Evolutionary conservation across 2,113 vertebrate genomes (phyloP).

Genomic region (Fulmarus glacialis): DNA sequence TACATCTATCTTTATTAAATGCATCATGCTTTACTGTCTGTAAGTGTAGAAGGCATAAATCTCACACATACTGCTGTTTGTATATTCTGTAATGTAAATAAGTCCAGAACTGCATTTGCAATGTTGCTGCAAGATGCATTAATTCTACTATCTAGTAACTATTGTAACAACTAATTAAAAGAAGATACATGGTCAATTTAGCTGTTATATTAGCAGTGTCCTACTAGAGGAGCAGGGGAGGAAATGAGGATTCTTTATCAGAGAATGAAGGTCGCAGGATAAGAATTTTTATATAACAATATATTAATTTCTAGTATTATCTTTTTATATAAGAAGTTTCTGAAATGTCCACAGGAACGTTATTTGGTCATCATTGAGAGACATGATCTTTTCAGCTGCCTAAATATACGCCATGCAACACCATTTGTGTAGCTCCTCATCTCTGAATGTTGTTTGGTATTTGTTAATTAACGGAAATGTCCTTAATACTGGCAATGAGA

Average conservation of each 20-base stretch:
- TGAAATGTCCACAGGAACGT: neutral
- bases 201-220: neutral
- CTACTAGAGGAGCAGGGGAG: neutral
- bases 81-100: neutral
- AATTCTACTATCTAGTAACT: neutral
- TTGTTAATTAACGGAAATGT: neutral
- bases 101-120: neutral
- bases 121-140: neutral
- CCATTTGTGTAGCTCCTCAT: neutral
- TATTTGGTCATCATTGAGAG: neutral
- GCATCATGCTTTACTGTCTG: neutral
- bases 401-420: neutral
- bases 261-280: neutral
- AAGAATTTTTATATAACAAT: neutral
- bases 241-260: neutral
- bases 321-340: neutral
- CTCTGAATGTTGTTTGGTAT: neutral
- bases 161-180: neutral
- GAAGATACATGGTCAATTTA: neutral
- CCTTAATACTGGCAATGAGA: neutral
- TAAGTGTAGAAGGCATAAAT: neutral
- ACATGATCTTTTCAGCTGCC: neutral
- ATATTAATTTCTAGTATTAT: neutral
- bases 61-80: neutral
- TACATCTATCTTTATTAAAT: neutral